Conservation (phyloP, 1,140 invertebrate genomes). For the Cydia strobilella region DNA sequence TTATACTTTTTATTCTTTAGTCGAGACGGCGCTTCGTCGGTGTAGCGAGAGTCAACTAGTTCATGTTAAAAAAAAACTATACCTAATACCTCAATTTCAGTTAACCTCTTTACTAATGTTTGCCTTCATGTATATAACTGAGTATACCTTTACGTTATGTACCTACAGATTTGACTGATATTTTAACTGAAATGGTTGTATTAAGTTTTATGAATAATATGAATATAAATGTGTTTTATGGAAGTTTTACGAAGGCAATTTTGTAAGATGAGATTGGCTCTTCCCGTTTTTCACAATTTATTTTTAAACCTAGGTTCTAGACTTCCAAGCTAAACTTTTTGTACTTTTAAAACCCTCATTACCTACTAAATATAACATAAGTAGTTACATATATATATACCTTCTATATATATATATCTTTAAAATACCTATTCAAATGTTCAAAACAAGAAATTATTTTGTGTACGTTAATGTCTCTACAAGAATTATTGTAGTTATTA, state of each 20-base stretch:
- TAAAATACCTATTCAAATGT: constrained; percentile 8
- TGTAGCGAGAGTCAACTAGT: no score
- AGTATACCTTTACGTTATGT: not conserved
- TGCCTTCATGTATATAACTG: not conserved
- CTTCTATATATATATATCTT: not conserved
- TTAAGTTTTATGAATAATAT: not conserved
- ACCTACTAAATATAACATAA: constrained; percentile 2
- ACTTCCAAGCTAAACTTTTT: constrained; percentile 20
- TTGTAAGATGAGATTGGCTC: not conserved
- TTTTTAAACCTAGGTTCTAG: not conserved
- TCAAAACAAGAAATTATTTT: constrained; percentile 6
- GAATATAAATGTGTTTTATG: not conserved
- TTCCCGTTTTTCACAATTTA: not conserved
- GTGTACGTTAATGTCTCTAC: not conserved
- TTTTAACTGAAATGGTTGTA: constrained; percentile 2
- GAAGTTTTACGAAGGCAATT: not conserved
- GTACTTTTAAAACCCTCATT: constrained; percentile 9
- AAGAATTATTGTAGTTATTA: not conserved
- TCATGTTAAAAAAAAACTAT: not conserved
- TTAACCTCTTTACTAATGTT: not conserved
- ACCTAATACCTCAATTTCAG: constrained; percentile 4
- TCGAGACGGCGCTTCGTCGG: no score
- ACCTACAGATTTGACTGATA: not conserved
- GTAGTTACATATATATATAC: constrained; percentile 21
- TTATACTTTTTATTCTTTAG: no score